Conservation (phyloP, 2,113 vertebrate species). For the Chaetops frenatus region DNA sequence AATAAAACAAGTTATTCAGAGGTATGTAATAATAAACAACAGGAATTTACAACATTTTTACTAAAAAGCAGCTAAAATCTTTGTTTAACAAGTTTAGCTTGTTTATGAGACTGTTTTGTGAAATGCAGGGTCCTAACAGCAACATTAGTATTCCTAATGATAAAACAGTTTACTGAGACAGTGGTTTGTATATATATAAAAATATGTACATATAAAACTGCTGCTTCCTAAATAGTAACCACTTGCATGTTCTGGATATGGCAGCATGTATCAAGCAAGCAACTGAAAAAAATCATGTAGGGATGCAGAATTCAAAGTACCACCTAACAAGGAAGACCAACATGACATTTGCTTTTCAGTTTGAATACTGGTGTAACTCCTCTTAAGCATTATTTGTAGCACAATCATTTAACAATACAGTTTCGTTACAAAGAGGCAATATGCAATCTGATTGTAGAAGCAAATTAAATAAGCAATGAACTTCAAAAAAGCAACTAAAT, state of each 20-base stretch:
- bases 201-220: background rate
- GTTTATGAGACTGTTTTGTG: background rate
- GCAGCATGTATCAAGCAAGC: background rate
- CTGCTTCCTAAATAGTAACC: background rate
- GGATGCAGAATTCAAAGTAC: background rate
- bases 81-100: background rate
- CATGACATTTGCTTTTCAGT: background rate
- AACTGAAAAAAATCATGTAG: background rate
- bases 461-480: background rate
- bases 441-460: background rate
- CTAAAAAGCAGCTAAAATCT: background rate
- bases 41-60: background rate
- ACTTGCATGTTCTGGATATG: background rate
- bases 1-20: background rate
- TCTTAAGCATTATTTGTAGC: background rate
- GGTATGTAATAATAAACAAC: background rate
- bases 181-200: background rate
- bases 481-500: background rate
- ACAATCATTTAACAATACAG: background rate
- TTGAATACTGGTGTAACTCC: background rate
- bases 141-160: background rate
- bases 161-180: background rate
- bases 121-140: background rate
- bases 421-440: background rate
- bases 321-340: background rate